Evolutionary conservation across 2,888 invertebrate species (phyloP), one percentile per base, ranked within the genome.

Genomic region (Drosophila multiciliata): DNA sequence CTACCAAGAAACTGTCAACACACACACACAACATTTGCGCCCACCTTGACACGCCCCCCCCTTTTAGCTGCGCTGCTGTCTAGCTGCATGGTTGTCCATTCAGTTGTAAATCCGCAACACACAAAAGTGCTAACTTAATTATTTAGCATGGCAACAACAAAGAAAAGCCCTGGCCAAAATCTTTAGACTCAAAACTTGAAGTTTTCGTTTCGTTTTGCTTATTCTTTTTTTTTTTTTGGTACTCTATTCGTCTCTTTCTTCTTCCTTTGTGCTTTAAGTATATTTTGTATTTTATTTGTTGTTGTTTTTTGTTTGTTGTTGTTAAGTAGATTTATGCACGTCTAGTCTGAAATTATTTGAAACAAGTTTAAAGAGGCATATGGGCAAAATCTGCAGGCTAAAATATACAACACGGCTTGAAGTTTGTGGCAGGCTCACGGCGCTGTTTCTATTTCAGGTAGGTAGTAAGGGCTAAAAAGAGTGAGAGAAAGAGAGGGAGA

Each of bases 301-400:
- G 12, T 15, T 35, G 4, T 35, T 33, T 2, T 32, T 35, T 73
- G 57, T 52, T 62, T 75, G 76, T 74, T 79, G 81, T 87, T 87
- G 83, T 76, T 89, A 88, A 88, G 87, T 88, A 89, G 87, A 88
- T 88, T 88, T 89, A 89, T 88, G 89, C 86, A 89, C 81, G 87
- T 88, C 87, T 88, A 88, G 89, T 82, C 85, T 78, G 82, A 88
- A 88, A 88, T 86, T 68, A 87, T 87, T 87, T 87, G 84, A 88
- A 88, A 88, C 87, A 84, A 87, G 87, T 87, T 88, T 85, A 80
- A 87, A 82, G 78, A 15, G 40, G 84, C 80, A 86, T 78, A 86
- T 71, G 80, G 73, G 52, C 84, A 75, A 63, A 53, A 79, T 81
- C 75, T 75, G 68, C 70, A 73, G 63, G 66, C 71, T 50, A 42